These are phyloP conservation scores for Microctenopoma steveboyesi DNA, from an alignment of 2,797 vertebrate genomes.

Conservation along the genomic window DNA sequence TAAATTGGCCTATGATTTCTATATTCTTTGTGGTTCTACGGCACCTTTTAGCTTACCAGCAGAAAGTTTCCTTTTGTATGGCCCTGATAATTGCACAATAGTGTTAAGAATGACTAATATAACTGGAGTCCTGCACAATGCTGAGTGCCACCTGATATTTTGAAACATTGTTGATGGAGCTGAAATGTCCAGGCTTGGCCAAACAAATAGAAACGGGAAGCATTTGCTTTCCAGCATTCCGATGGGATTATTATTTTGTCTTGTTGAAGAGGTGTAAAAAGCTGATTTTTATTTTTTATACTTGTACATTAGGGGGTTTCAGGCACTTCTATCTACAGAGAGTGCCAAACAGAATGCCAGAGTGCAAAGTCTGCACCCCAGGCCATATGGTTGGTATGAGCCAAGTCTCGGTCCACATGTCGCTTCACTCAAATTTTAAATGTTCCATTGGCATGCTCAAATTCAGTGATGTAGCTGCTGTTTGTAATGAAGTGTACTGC, in stretches of 20 bases:
- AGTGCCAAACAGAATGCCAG: slow-evolving; percentile 47
- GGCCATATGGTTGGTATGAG: slow-evolving; percentile 33
- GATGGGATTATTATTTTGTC: slow-evolving; percentile 53
- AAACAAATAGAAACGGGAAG: slow-evolving; percentile 46
- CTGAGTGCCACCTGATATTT: slow-evolving; percentile 54
- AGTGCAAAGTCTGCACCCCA: slow-evolving; percentile 33
- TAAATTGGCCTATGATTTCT: slow-evolving; percentile 23
- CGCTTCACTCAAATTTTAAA: slow-evolving; percentile 18
- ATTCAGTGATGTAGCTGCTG: slow-evolving; percentile 8
- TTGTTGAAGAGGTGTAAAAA: slow-evolving; percentile 57
- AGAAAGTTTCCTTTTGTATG: slow-evolving; percentile 21
- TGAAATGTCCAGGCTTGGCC: slow-evolving; percentile 46
- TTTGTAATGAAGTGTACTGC: slow-evolving; percentile 8
- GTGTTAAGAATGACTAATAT: slow-evolving; percentile 35
- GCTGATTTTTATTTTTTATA: slow-evolving; percentile 21
- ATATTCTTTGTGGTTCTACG: neutral
- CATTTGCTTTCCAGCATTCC: slow-evolving; percentile 35
- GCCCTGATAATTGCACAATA: slow-evolving; percentile 12
- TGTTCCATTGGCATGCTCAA: neutral
- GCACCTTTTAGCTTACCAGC: slow-evolving; percentile 2
- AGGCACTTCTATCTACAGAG: slow-evolving; percentile 29
- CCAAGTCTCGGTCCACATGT: slow-evolving; percentile 5
- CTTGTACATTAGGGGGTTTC: slow-evolving; percentile 11
- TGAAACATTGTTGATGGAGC: slow-evolving; percentile 32
- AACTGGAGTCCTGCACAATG: slow-evolving; percentile 23